phyloP scores from a whole-genome alignment of 2,113 vertebrate species.

The Cyanocitta stelleri region DNA sequence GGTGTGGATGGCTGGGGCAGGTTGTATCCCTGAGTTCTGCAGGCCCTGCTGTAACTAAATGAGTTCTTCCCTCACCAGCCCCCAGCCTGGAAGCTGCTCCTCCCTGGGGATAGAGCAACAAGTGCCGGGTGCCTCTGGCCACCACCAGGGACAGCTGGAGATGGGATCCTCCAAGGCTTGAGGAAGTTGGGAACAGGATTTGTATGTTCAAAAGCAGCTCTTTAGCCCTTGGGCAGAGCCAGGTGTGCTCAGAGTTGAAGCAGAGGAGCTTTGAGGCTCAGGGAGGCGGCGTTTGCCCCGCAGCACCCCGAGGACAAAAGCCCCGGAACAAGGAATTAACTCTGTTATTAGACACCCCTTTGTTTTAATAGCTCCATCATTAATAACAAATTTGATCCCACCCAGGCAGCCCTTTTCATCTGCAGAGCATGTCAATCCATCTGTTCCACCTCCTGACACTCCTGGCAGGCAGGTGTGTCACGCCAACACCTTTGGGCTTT shows the following conservation, averaged over 20 bases:
- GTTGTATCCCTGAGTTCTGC: background rate
- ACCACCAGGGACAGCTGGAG: background rate
- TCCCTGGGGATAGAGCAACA: background rate
- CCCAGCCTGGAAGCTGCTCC: background rate
- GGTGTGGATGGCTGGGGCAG: background rate
- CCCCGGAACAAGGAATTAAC: background rate
- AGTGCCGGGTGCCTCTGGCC: background rate
- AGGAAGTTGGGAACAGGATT: background rate
- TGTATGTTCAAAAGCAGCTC: background rate
- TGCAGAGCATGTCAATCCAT: background rate
- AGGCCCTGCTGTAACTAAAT: background rate
- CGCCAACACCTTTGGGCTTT: background rate
- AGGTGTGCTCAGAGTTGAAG: background rate
- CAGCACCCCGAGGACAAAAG: background rate
- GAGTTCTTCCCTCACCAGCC: background rate
- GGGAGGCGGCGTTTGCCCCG: accelerated
- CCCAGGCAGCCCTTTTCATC: background rate
- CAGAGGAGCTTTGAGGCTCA: background rate
- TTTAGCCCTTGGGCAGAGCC: background rate
- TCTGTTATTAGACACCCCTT: background rate
- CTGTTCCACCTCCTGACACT: background rate
- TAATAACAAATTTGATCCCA: background rate
- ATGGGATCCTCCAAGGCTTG: background rate
- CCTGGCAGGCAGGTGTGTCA: background rate
- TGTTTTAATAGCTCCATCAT: background rate